A percentile compares a stretch with the other conserved stretches of the same genome.
Evolutionary conservation across 2,113 vertebrate genomes (phyloP).

Genomic region (Caranx ignobilis): DNA sequence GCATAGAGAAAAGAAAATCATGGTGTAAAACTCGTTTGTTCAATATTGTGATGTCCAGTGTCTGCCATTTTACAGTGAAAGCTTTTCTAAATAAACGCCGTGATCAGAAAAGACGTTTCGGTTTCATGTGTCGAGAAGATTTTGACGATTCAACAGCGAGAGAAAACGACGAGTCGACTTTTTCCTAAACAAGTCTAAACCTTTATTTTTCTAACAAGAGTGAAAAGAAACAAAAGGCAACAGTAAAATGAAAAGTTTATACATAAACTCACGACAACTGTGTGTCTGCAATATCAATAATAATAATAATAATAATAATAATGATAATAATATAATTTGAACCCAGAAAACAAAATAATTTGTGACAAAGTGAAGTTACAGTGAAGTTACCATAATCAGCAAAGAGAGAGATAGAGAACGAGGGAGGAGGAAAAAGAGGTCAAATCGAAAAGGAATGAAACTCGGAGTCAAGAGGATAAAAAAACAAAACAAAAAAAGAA

Average conservation of each 20-base stretch:
- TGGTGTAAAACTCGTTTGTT: slow-evolving; percentile 58
- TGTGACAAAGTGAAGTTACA: slow-evolving; percentile 83
- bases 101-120: slow-evolving; percentile 33
- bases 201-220: slow-evolving; percentile 89
- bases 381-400: slow-evolving; percentile 79
- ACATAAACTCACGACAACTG: slow-evolving; percentile 85
- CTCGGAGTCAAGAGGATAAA: slow-evolving; percentile 37
- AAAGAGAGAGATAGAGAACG: slow-evolving; percentile 41
- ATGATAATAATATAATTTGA: slow-evolving; percentile 82
- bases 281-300: slow-evolving; percentile 85
- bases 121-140: background rate
- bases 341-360: slow-evolving; percentile 79
- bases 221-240: slow-evolving; percentile 88
- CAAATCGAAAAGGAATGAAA: slow-evolving; percentile 40
- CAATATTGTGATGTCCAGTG: slow-evolving; percentile 69
- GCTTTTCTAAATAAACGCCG: slow-evolving; percentile 78
- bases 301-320: slow-evolving; percentile 81
- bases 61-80: slow-evolving; percentile 71
- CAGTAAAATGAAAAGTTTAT: slow-evolving; percentile 87
- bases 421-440: slow-evolving; percentile 26
- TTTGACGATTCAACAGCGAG: background rate
- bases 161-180: slow-evolving; percentile 48
- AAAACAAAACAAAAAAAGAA: slow-evolving; percentile 39
- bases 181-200: slow-evolving; percentile 88
- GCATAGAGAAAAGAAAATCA: slow-evolving; percentile 54